Conservation (phyloP, 2,888 invertebrate species). For the Aporophyla lueneburgensis region DNA sequence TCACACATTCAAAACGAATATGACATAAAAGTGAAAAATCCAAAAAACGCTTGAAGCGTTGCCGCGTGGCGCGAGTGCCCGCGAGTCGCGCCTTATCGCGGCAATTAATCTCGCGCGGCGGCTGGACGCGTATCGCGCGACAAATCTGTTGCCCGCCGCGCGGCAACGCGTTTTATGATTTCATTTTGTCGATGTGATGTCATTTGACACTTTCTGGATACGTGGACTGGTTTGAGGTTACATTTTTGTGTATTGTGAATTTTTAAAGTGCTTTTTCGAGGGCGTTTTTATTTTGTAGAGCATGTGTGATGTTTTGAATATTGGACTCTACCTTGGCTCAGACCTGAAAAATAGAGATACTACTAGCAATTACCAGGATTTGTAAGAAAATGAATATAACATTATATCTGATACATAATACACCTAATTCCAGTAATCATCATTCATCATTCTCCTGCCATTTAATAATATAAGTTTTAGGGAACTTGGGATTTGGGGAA, state of each 20-base stretch:
- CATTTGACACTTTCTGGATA: conserved; percentile 77
- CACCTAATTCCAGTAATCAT: background rate
- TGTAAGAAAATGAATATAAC: background rate
- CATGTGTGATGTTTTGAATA: background rate
- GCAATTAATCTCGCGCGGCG: conserved; percentile 80
- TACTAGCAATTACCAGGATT: background rate
- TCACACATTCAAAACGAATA: conserved; percentile 64
- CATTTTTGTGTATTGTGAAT: conserved; percentile 44
- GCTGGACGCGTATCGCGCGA: conserved; percentile 75
- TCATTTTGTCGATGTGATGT: conserved; percentile 78
- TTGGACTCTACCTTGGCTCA: background rate
- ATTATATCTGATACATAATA: background rate
- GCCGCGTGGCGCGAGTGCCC: conserved; percentile 62
- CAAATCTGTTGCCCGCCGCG: conserved; percentile 75
- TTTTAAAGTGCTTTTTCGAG: background rate
- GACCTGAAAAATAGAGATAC: background rate
- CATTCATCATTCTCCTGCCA: no score
- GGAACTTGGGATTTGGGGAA: no score
- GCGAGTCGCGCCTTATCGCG: conserved; percentile 75
- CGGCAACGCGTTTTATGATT: conserved; percentile 78
- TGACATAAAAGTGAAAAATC: conserved; percentile 68
- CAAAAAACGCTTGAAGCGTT: conserved; percentile 67
- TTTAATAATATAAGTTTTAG: no score
- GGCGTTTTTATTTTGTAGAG: background rate
- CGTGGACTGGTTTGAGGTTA: conserved; percentile 45